phyloP scores from a whole-genome alignment of 2,888 invertebrate genomes.

The Chironomus tentans region DNA sequence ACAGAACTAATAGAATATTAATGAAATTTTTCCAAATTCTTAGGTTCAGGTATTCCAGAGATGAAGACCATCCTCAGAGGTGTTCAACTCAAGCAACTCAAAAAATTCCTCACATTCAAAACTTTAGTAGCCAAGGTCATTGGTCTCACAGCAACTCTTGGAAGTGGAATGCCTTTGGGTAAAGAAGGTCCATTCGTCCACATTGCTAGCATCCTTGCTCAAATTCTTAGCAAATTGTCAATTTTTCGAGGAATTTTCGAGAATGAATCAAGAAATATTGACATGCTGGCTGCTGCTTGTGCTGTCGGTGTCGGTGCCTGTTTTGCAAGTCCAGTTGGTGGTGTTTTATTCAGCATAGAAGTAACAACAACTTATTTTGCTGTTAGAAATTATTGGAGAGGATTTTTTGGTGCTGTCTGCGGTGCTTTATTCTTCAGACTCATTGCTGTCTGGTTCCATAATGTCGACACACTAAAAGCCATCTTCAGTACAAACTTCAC shows the following conservation, averaged over 20 bases:
- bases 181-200: conserved; percentile 99
- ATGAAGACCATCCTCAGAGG: conserved; percentile 98
- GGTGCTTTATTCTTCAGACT: conserved; percentile 92
- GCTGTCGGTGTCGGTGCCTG: conserved; percentile 76
- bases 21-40: conserved; percentile 30
- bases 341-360: conserved; percentile 97
- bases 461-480: conserved; percentile 89
- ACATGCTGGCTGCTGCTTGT: conserved; percentile 97
- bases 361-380: conserved; percentile 99
- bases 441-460: conserved; percentile 89
- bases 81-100: conserved; percentile 62
- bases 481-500: conserved; percentile 87
- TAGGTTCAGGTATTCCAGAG: conserved; percentile 96
- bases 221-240: conserved; percentile 82
- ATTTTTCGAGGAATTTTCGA: conserved; percentile 92
- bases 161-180: conserved; percentile 92
- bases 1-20: no score
- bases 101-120: conserved; percentile 92
- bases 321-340: conserved; percentile 95
- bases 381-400: conserved; percentile 96
- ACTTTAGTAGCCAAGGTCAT: conserved; percentile 91
- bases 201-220: conserved; percentile 93
- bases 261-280: conserved; percentile 87
- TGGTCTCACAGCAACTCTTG: conserved; percentile 89
- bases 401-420: conserved; percentile 96